Evolutionary conservation across 2,797 vertebrate genomes (phyloP).

Genomic region (Pantherophis alleghaniensis): DNA sequence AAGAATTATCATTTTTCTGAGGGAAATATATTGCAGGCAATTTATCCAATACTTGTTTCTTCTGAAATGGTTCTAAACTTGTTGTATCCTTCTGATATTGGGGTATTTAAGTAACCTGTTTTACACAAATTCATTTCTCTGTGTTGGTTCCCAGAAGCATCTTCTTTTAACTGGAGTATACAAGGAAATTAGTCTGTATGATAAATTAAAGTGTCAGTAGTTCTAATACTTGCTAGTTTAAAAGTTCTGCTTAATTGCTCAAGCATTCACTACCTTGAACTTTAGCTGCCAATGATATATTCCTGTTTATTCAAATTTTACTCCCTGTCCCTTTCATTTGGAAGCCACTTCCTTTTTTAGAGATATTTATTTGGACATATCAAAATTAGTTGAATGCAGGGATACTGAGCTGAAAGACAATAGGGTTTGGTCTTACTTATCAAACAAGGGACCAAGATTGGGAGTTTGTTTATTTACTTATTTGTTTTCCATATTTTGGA

Average conservation of each 20-base stretch:
- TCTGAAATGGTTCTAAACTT: not conserved
- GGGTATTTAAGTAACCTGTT: conserved; percentile 13
- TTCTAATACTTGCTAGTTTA: conserved; percentile 26
- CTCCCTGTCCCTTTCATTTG: not conserved
- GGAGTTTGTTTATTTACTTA: too few species aligned
- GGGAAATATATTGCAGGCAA: not conserved
- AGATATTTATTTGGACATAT: not conserved
- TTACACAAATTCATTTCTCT: conserved; percentile 18
- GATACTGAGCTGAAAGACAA: not conserved
- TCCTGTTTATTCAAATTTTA: not conserved
- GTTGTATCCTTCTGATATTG: conserved; percentile 27
- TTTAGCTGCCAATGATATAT: conserved; percentile 23
- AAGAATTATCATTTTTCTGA: not conserved
- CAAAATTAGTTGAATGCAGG: not conserved
- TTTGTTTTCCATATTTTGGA: too few species aligned
- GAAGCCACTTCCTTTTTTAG: not conserved
- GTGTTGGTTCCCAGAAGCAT: conserved; percentile 28
- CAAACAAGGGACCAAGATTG: not conserved
- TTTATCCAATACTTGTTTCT: not conserved
- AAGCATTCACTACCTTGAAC: conserved; percentile 9
- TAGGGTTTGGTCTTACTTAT: not conserved
- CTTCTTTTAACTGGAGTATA: conserved; percentile 17
- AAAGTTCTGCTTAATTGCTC: conserved; percentile 33
- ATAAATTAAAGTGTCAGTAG: conserved; percentile 30
- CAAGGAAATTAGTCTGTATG: conserved; percentile 29